Evolutionary conservation across 2,888 invertebrate genomes (phyloP).

Genomic region (Hydraecia micacea): DNA sequence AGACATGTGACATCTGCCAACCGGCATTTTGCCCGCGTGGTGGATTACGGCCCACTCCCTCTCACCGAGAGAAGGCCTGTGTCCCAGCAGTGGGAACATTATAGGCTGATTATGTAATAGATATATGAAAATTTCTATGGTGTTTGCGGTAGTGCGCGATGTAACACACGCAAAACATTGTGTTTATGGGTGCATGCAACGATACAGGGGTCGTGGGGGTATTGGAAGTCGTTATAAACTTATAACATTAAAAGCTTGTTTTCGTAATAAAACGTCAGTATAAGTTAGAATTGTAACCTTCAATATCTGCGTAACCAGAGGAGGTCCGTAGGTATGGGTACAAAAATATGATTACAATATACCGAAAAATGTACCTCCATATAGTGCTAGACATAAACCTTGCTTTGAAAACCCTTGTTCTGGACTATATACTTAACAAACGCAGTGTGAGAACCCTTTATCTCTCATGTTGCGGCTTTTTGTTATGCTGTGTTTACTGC

Average conservation of each 20-base stretch:
- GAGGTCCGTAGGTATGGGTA: neutral
- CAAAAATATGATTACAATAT: neutral
- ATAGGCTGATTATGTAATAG: no score
- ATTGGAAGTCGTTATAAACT: no score
- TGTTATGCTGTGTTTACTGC: constrained; percentile 17
- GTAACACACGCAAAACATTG: neutral
- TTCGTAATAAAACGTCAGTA: no score
- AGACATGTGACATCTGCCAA: no score
- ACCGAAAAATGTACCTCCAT: neutral
- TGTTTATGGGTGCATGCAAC: neutral
- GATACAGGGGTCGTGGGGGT: neutral
- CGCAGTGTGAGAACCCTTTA: neutral
- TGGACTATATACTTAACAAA: neutral
- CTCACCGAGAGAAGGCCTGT: no score
- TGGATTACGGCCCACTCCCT: no score
- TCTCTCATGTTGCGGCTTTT: constrained; percentile 20
- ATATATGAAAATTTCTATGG: no score
- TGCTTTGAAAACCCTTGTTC: neutral
- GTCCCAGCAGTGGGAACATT: no score
- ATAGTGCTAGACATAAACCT: neutral
- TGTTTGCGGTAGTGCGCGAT: neutral
- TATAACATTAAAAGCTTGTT: no score
- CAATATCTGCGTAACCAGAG: no score
- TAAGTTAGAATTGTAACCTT: no score
- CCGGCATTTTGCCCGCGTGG: no score